phyloP scores from a whole-genome alignment of 2,113 vertebrate genomes.

The Potamarius usumacintae region DNA sequence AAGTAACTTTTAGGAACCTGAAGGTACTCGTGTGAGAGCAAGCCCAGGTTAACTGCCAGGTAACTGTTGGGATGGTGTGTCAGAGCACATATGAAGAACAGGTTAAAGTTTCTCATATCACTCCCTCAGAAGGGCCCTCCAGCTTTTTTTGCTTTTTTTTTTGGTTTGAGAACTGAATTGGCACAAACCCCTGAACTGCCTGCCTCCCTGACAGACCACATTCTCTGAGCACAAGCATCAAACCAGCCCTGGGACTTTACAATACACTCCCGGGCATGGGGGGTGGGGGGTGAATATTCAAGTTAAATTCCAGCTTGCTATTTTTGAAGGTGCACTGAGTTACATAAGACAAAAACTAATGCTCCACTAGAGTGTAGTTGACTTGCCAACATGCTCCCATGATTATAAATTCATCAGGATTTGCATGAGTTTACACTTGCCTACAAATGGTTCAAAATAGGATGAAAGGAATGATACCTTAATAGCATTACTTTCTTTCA shows the following conservation, averaged over 20 bases:
- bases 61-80: slow-evolving; percentile 30
- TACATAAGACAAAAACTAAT: background rate
- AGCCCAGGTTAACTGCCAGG: slow-evolving; percentile 21
- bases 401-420: background rate
- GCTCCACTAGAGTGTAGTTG: background rate
- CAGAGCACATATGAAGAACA: slow-evolving; percentile 52
- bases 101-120: slow-evolving; percentile 60
- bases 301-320: slow-evolving; percentile 13
- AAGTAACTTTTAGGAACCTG: slow-evolving; percentile 14
- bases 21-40: slow-evolving; percentile 4
- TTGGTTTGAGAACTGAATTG: slow-evolving; percentile 11
- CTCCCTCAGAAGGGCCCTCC: slow-evolving; percentile 64
- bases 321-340: background rate
- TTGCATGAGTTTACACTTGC: background rate
- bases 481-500: background rate
- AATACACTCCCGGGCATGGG: slow-evolving; percentile 21
- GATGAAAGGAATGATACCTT: background rate
- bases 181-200: slow-evolving; percentile 3
- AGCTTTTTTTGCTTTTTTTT: slow-evolving; percentile 52
- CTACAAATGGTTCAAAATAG: background rate
- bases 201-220: slow-evolving; percentile 21
- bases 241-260: slow-evolving; percentile 19
- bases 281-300: slow-evolving; percentile 1
- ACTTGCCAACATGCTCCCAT: background rate
- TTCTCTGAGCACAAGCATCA: slow-evolving; percentile 26